phyloP scores from a whole-genome alignment of 2,797 vertebrate species.

The Karalla daura region DNA sequence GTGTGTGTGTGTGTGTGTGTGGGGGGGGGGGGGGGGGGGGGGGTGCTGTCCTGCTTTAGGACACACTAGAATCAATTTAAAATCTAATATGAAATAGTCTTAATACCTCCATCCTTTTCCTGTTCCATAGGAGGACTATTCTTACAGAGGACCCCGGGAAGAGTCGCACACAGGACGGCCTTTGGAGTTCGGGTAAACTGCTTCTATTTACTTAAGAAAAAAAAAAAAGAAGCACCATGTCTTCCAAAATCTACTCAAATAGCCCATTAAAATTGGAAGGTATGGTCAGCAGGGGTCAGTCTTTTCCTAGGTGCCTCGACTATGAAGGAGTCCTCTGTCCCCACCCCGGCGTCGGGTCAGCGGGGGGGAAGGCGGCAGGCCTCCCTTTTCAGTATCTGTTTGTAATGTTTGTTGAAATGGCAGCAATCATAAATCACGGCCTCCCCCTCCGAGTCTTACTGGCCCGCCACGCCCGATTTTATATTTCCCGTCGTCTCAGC shows the following conservation, averaged over 20 bases:
- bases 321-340: slow-evolving; percentile 11
- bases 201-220: neutral
- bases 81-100: neutral
- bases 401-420: slow-evolving; percentile 46
- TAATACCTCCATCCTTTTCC: slow-evolving; percentile 12
- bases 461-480: slow-evolving; percentile 18
- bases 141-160: slow-evolving; percentile 81
- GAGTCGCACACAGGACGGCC: slow-evolving; percentile 76
- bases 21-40: no score
- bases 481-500: slow-evolving; percentile 12
- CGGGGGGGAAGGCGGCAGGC: neutral
- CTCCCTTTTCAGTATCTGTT: slow-evolving; percentile 8
- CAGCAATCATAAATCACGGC: slow-evolving; percentile 45
- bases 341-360: neutral
- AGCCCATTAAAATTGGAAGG: neutral
- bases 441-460: slow-evolving; percentile 23
- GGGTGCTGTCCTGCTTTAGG: no score
- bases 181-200: slow-evolving; percentile 81
- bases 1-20: no score
- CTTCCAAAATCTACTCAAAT: neutral
- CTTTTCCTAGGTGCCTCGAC: neutral
- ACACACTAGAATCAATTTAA: neutral
- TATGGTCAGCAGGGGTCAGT: slow-evolving; percentile 33
- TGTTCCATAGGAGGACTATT: slow-evolving; percentile 77
- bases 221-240: neutral